phyloP scores from a whole-genome alignment of 2,888 invertebrate species.

The Rambutsinella grinnellia region DNA sequence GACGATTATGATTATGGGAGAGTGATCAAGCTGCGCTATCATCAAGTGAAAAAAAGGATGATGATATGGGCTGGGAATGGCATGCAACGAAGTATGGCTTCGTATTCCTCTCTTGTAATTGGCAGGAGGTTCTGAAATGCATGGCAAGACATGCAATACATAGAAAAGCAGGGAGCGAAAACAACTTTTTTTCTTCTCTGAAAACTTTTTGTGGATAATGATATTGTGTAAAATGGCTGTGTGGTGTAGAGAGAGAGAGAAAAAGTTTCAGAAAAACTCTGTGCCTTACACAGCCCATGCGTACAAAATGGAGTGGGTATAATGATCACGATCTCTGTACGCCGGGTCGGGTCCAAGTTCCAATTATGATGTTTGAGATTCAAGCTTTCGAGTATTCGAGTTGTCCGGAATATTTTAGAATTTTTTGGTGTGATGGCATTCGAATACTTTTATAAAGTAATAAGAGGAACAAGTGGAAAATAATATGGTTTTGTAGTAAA shows the following conservation, averaged over 20 bases:
- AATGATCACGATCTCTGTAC: too few relatives aligned
- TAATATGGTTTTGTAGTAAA: too few relatives aligned
- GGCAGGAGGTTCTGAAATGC: constrained; percentile 27
- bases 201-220: not conserved
- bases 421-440: too few relatives aligned
- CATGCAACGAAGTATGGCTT: constrained; percentile 36
- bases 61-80: constrained; percentile 9
- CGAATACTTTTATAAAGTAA: too few relatives aligned
- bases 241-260: not conserved
- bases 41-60: constrained; percentile 22
- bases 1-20: constrained; percentile 52
- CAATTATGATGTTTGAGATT: too few relatives aligned
- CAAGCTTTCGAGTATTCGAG: too few relatives aligned
- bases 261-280: too few relatives aligned
- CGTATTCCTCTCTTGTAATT: constrained; percentile 45
- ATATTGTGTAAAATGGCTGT: not conserved
- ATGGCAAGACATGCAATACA: constrained; percentile 41
- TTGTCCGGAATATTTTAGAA: too few relatives aligned
- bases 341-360: too few relatives aligned
- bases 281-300: too few relatives aligned
- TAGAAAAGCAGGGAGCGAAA: constrained; percentile 1
- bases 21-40: constrained; percentile 51
- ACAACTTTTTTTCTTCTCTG: not conserved
- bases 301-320: too few relatives aligned
- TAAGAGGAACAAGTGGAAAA: too few relatives aligned